Conservation (phyloP, 2,797 vertebrate genomes). For the Clarias pachynema region DNA sequence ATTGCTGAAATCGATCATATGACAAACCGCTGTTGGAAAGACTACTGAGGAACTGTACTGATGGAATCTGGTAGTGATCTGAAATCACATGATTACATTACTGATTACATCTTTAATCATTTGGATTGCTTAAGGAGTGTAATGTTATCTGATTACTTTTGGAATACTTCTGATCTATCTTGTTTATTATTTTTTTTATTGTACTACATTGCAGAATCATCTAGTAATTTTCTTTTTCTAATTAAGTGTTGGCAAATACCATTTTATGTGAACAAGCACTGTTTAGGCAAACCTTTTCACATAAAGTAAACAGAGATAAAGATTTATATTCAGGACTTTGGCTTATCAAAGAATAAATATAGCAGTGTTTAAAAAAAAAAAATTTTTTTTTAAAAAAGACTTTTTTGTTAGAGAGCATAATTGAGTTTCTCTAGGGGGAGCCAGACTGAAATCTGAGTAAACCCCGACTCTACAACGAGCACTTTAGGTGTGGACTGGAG, state of each 20-base stretch:
- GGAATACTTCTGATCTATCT: not conserved
- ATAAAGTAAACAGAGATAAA: not conserved
- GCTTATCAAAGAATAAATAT: not conserved
- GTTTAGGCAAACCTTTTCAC: not conserved
- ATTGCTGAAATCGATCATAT: slow-evolving; percentile 4
- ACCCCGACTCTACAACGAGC: not conserved
- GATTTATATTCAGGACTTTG: not conserved
- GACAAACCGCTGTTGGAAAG: not conserved
- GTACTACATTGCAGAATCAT: not conserved
- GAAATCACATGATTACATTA: not conserved
- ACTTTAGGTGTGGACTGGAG: not conserved
- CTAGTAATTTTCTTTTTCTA: not conserved
- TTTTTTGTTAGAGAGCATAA: not conserved
- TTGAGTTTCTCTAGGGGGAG: not conserved
- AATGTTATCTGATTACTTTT: slow-evolving; percentile 21
- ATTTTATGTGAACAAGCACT: not conserved
- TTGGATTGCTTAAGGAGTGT: not conserved
- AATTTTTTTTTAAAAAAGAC: not conserved
- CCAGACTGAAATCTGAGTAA: not conserved
- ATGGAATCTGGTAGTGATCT: not conserved
- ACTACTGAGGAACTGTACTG: slow-evolving; percentile 4
- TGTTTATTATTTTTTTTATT: not conserved
- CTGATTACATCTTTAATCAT: slow-evolving; percentile 12
- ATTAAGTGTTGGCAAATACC: not conserved
- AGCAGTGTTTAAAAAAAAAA: no score